Conservation (phyloP, 2,797 vertebrate species). For the Esox masquinongy region DNA sequence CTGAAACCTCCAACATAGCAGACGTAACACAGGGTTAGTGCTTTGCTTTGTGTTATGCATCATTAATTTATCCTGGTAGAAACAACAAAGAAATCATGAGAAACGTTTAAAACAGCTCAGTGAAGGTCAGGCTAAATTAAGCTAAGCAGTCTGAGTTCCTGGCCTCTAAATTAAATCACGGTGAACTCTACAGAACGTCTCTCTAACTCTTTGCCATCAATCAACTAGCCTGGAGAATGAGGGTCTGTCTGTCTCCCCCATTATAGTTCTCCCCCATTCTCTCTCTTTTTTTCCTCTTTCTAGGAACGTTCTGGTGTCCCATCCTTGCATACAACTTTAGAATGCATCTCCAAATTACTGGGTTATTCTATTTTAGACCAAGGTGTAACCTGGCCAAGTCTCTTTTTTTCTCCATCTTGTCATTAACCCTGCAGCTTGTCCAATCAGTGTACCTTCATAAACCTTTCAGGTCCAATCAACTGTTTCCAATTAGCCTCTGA, state of each 20-base stretch:
- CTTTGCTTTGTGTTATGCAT: constrained; percentile 5
- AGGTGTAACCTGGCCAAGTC: neutral
- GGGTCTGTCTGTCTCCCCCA: neutral
- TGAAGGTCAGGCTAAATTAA: constrained; percentile 50
- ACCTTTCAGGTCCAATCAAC: constrained; percentile 38
- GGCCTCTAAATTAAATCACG: constrained; percentile 51
- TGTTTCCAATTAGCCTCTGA: constrained; percentile 21
- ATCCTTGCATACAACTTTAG: neutral
- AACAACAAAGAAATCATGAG: constrained; percentile 33
- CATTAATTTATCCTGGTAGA: constrained; percentile 33
- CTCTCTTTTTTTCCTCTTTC: neutral
- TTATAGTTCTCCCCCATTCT: neutral
- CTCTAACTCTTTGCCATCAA: constrained; percentile 46
- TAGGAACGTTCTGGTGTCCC: neutral
- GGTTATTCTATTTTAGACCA: neutral
- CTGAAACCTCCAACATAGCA: neutral
- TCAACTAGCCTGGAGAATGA: constrained; percentile 48
- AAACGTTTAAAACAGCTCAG: constrained; percentile 31
- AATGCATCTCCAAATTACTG: neutral
- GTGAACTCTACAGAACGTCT: constrained; percentile 36
- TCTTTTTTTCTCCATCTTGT: neutral
- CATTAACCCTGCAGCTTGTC: constrained; percentile 25
- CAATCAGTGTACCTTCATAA: constrained; percentile 39
- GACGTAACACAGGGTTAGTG: neutral
- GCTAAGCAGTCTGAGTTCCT: constrained; percentile 38